A percentile compares a stretch with the other conserved stretches of the same genome.
Conservation (phyloP, 2,113 vertebrate genomes). For the Propithecus coquereli region DNA sequence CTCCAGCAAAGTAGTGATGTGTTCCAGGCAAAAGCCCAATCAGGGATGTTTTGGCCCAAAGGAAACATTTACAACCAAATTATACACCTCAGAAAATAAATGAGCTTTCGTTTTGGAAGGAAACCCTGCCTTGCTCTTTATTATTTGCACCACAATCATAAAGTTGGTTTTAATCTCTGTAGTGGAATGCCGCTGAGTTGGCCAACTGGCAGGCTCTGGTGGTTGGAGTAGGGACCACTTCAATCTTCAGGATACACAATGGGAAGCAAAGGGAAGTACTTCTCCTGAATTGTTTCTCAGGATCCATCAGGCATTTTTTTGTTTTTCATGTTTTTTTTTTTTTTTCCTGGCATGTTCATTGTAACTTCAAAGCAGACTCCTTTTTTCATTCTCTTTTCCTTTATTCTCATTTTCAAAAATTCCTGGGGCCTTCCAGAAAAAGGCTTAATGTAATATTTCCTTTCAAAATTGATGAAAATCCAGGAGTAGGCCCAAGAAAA, state of each 20-base stretch:
- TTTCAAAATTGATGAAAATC: conserved; percentile 62
- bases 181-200: conserved; percentile 64
- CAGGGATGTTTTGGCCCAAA: conserved; percentile 71
- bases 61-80: conserved; percentile 78
- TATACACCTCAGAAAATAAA: conserved; percentile 77
- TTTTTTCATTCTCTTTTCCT: conserved; percentile 32
- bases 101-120: conserved; percentile 76
- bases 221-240: conserved; percentile 56
- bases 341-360: conserved; percentile 21
- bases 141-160: conserved; percentile 76
- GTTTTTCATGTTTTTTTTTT: neutral
- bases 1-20: conserved; percentile 59
- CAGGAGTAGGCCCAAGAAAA: conserved; percentile 53
- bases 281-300: conserved; percentile 38
- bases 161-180: conserved; percentile 75
- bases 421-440: conserved; percentile 15
- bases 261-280: conserved; percentile 49
- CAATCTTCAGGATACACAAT: conserved; percentile 2
- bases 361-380: conserved; percentile 49
- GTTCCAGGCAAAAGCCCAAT: conserved; percentile 73
- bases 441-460: conserved; percentile 47
- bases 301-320: neutral
- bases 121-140: conserved; percentile 68
- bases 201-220: conserved; percentile 66
- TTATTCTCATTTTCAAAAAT: conserved; percentile 53